Evolutionary conservation across 2,113 vertebrate species (phyloP), one percentile per base, ranked within the genome.

Genomic region (Cariama cristata): DNA sequence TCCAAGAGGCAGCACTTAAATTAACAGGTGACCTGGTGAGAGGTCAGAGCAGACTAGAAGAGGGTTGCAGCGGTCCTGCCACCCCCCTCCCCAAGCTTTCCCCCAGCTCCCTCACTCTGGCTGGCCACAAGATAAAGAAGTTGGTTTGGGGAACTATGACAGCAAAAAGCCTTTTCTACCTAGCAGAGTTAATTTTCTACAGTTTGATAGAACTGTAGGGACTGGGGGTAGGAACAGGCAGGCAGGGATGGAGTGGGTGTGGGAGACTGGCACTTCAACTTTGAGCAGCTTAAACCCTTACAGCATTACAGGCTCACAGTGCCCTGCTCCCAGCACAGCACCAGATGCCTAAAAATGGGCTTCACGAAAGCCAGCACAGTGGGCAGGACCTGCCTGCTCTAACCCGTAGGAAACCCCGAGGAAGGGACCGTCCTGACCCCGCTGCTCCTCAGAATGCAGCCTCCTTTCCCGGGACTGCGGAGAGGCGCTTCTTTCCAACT

Each of bases 271-370:
- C 40, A 8, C 23, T 86, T 64, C 28, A 38, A 12, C 8, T 77
- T 66, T 0, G 9, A 62, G 63, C 23, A 58, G 16, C 24, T 88
- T 52, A 84, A 96, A 86, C 13, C 11, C 10, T 69, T 27, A 11
- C 0, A 0, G 53, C 3, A 6, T 28, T 27, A 20, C 24, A 74
- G 30, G 33, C 32, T 82, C 33, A 20, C 33, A 22, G 49, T 44
- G 10, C 32, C 75, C 0, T 0, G 13, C 44, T 86, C 62, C 38
- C 8, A 1, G 62, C 28, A 26, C 60, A 64, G 27, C 23, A 28
- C 33, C 53, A 40, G 62, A 21, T 90, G 66, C 45, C 71, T 86
- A n/a, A 93, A 90, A 95, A 49, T 16, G 35, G 38, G 53, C 40
- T 76, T 88, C 26, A 15, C 7, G 27, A 91, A 87, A 80, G 9